A percentile compares a stretch with the other conserved stretches of the same genome.
Evolutionary conservation across 2,797 vertebrate species (phyloP).

Genomic region (Bovichtus variegatus): DNA sequence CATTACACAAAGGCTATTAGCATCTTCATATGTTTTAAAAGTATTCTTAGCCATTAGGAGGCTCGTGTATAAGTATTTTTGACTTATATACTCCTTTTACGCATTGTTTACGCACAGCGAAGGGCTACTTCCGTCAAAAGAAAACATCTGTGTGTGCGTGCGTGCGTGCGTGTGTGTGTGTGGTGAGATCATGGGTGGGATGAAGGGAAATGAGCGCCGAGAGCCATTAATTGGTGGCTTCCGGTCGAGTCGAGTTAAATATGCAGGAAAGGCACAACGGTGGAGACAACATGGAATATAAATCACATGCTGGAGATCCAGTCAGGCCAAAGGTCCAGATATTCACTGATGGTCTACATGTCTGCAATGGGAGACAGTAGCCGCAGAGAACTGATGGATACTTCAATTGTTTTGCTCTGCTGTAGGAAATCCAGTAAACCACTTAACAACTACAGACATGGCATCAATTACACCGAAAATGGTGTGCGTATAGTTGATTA

Average conservation of each 20-base stretch:
- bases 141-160: constrained; percentile 4
- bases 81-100: constrained; percentile 22
- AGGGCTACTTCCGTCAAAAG: neutral
- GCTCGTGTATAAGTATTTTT: neutral
- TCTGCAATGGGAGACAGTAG: neutral
- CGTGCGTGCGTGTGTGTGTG: constrained; percentile 23
- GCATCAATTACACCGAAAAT: neutral
- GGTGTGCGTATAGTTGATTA: neutral
- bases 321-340: neutral
- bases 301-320: constrained; percentile 16
- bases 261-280: constrained; percentile 26
- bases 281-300: constrained; percentile 23
- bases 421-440: neutral
- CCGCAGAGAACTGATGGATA: neutral
- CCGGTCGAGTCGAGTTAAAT: constrained; percentile 63
- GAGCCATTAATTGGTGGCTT: constrained; percentile 69
- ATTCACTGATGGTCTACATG: neutral
- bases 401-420: neutral
- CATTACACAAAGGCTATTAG: neutral
- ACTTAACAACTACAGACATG: too few relatives aligned
- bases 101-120: constrained; percentile 34
- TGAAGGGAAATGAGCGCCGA: constrained; percentile 40
- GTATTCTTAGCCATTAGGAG: neutral
- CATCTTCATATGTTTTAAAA: neutral
- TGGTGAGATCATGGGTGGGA: neutral